phyloP scores from a whole-genome alignment of 2,888 invertebrate genomes.

The Penaeus monodon region DNA sequence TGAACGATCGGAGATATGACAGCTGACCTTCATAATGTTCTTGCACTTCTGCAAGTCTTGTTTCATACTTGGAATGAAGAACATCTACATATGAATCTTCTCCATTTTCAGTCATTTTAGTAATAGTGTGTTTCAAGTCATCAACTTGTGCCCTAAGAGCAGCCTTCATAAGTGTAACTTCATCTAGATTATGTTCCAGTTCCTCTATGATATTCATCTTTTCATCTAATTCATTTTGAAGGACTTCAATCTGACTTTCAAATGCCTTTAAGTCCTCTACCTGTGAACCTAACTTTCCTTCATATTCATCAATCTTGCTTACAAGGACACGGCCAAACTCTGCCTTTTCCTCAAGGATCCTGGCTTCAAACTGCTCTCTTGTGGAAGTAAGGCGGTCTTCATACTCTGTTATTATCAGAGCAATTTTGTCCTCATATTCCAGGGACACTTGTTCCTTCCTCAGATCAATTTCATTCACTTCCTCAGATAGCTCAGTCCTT shows the following conservation, averaged over 20 bases:
- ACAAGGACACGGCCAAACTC: conserved; percentile 64
- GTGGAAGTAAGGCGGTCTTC: conserved; percentile 36
- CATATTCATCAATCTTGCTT: conserved; percentile 59
- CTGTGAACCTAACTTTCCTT: conserved; percentile 38
- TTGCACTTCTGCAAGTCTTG: conserved; percentile 39
- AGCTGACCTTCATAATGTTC: conserved; percentile 49
- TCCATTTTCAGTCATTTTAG: conserved; percentile 19
- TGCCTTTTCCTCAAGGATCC: conserved; percentile 57
- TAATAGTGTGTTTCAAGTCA: conserved; percentile 41
- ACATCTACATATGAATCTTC: conserved; percentile 31
- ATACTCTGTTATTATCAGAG: conserved; percentile 51
- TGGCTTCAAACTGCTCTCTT: conserved; percentile 37
- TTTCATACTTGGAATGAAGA: conserved; percentile 42
- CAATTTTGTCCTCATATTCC: conserved; percentile 54
- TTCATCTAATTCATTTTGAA: conserved; percentile 56
- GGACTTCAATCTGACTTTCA: conserved; percentile 35
- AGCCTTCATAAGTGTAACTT: conserved; percentile 45
- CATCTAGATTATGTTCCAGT: conserved; percentile 55
- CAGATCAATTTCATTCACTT: conserved; percentile 51
- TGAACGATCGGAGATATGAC: conserved; percentile 28
- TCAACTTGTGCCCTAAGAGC: conserved; percentile 45
- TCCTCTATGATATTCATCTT: conserved; percentile 58
- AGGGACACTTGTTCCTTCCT: conserved; percentile 40
- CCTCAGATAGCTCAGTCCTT: conserved; percentile 45
- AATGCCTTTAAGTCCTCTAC: conserved; percentile 40